phyloP scores from a whole-genome alignment of 2,888 invertebrate species.

The Argyra leucocephala region DNA sequence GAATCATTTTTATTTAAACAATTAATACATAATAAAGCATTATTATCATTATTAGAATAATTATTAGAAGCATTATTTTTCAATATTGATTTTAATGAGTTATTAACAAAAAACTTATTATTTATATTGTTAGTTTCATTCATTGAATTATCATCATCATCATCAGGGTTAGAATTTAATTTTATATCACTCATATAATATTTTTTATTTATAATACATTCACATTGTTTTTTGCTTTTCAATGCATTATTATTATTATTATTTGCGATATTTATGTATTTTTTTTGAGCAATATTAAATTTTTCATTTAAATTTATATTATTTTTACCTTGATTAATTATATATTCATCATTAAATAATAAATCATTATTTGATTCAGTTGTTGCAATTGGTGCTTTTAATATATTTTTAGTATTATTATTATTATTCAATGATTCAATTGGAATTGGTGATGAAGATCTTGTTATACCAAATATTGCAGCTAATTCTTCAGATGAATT shows the following conservation, averaged over 20 bases:
- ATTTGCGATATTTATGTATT: too few relatives aligned
- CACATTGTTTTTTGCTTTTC: slow-evolving; percentile 27
- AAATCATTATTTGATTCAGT: slow-evolving; percentile 5
- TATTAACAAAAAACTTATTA: background rate
- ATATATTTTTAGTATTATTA: slow-evolving; percentile 24
- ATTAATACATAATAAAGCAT: background rate
- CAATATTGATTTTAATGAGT: background rate
- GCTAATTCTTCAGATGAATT: slow-evolving; percentile 57
- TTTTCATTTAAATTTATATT: slow-evolving; percentile 23
- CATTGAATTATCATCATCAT: background rate
- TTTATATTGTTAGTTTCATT: background rate
- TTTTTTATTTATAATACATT: slow-evolving; percentile 1
- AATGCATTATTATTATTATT: slow-evolving; percentile 36
- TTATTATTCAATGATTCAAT: slow-evolving; percentile 25
- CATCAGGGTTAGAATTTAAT: background rate
- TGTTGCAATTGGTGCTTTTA: slow-evolving; percentile 18
- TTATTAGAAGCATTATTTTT: background rate
- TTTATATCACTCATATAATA: background rate
- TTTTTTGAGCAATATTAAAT: slow-evolving; percentile 31
- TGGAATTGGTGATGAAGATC: slow-evolving; percentile 25
- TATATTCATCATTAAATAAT: slow-evolving; percentile 2
- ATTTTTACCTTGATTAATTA: slow-evolving; percentile 9
- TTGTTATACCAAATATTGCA: slow-evolving; percentile 50
- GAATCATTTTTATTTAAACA: background rate
- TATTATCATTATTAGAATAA: background rate